Percentiles rank a stretch among this genome's conserved stretches.
Evolutionary conservation across 2,113 vertebrate species (phyloP).

Genomic region (Otocyon megalotis): DNA sequence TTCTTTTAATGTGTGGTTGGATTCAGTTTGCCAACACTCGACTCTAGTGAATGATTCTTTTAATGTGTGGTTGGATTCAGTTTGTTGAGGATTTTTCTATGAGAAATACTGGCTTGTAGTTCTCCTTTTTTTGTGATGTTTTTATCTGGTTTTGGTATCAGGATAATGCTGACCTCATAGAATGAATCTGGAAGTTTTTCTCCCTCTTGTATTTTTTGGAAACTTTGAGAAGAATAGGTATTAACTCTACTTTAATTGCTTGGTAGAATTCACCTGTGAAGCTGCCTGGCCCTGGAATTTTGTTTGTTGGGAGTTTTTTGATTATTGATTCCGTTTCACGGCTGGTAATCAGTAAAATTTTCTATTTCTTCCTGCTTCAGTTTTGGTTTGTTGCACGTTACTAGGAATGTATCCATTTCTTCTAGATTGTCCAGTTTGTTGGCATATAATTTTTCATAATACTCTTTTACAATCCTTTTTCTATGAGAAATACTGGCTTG

Average conservation of each 20-base stretch:
- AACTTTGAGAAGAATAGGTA: not conserved
- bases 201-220: not conserved
- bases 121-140: not conserved
- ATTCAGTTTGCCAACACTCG: not conserved
- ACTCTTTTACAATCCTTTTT: not conserved
- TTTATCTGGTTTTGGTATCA: not conserved
- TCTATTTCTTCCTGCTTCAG: not conserved
- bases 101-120: not conserved
- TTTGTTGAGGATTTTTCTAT: not conserved
- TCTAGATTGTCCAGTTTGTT: not conserved
- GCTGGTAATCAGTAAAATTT: not conserved
- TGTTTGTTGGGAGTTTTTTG: not conserved
- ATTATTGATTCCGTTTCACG: not conserved
- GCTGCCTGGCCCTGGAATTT: not conserved
- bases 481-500: no score
- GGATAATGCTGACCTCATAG: not conserved
- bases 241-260: not conserved
- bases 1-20: not conserved
- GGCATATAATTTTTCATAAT: not conserved
- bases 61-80: not conserved
- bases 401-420: not conserved
- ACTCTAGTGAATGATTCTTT: not conserved
- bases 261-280: not conserved
- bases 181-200: not conserved
- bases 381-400: not conserved